Conservation (phyloP, 1,140 invertebrate species). For the Drosophila setifemur region DNA sequence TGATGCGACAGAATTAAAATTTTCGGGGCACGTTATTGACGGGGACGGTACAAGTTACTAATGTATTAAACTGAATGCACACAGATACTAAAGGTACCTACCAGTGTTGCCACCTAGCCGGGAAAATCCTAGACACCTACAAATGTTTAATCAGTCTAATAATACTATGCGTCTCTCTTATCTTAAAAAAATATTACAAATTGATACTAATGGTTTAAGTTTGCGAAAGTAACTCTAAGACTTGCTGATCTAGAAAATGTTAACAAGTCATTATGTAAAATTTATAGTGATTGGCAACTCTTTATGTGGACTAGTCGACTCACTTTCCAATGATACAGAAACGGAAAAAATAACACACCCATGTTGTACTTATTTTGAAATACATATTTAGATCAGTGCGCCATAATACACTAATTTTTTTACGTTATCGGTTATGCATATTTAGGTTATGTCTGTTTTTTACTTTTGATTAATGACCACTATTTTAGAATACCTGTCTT, state of each 20-base stretch:
- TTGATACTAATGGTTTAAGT: neutral
- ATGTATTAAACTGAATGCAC: conserved; percentile 45
- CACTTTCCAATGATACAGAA: conserved; percentile 14
- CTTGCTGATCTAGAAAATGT: neutral
- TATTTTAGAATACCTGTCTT: neutral
- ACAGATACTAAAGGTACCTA: conserved; percentile 16
- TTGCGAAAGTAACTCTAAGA: neutral
- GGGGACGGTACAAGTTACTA: conserved; percentile 58
- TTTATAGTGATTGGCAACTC: conserved; percentile 58
- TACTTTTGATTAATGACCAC: neutral
- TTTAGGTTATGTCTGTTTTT: neutral
- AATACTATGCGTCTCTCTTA: too few relatives aligned
- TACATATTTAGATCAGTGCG: neutral
- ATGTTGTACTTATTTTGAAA: neutral
- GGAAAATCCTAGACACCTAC: too few relatives aligned
- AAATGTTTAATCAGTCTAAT: too few relatives aligned
- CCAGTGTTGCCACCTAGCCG: conserved; percentile 56
- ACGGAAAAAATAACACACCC: neutral
- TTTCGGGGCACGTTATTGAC: conserved; percentile 36
- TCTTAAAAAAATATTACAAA: neutral
- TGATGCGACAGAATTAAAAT: conserved; percentile 30
- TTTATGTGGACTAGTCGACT: neutral
- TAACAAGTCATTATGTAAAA: conserved; percentile 57
- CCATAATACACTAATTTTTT: neutral
- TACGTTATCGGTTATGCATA: conserved; percentile 3